phyloP scores from a whole-genome alignment of 2,797 vertebrate species.

The Tympanoctomys barrerae region DNA sequence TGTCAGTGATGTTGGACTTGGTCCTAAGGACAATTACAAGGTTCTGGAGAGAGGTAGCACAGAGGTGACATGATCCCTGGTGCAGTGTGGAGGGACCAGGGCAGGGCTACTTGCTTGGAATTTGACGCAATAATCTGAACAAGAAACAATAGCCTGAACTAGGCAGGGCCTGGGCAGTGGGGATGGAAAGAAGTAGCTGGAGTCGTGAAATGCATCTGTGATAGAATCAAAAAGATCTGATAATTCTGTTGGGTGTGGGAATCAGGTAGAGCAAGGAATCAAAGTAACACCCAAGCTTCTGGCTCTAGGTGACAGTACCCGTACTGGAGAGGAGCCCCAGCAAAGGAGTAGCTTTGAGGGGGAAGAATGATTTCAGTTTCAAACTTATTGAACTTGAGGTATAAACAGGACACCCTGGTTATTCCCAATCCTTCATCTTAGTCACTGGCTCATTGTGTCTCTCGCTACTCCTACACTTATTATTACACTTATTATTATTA shows the following conservation, averaged over 20 bases:
- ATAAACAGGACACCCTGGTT: neutral
- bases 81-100: neutral
- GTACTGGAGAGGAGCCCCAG: neutral
- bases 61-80: neutral
- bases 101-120: neutral
- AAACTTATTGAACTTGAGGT: neutral
- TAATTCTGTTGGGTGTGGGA: conserved; percentile 23
- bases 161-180: neutral
- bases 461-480: neutral
- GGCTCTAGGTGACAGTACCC: neutral
- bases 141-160: neutral
- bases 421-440: neutral
- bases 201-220: neutral
- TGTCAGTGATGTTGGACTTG: conserved; percentile 29
- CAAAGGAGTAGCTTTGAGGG: neutral
- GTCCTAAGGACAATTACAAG: conserved; percentile 23
- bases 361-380: neutral
- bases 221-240: neutral
- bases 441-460: neutral
- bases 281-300: conserved; percentile 43
- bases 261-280: neutral
- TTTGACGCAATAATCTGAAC: conserved; percentile 10
- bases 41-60: conserved; percentile 12
- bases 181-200: conserved; percentile 30
- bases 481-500: neutral